Evolutionary conservation across 2,797 vertebrate genomes (phyloP).

Genomic region (Urosaurus nigricauda): DNA sequence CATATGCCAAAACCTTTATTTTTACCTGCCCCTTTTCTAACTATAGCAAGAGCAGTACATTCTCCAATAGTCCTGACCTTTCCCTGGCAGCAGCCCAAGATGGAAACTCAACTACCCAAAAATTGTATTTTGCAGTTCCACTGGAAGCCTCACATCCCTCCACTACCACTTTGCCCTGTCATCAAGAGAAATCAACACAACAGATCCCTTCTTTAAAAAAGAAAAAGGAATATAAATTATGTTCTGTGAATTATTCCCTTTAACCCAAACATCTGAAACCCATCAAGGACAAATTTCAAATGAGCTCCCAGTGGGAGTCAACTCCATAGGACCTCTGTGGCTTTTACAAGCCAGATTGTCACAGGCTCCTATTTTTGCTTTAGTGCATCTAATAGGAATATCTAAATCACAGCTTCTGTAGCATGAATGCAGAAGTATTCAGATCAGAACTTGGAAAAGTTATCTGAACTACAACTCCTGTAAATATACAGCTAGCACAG

Average conservation of each 20-base stretch:
- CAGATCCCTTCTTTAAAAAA: too few species aligned
- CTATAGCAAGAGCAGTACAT: too few species aligned
- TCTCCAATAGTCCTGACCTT: not conserved
- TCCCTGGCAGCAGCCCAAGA: not conserved
- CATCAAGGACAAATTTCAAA: slow-evolving; percentile 8
- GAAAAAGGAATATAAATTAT: not conserved
- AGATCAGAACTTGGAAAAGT: not conserved
- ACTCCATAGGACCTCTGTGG: not conserved
- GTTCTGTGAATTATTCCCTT: not conserved
- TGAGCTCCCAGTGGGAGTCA: not conserved
- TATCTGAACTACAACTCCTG: too few species aligned
- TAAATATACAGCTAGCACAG: too few species aligned
- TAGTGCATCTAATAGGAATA: not conserved
- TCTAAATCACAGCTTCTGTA: not conserved
- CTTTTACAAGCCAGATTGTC: slow-evolving; percentile 20
- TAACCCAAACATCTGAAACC: slow-evolving; percentile 9
- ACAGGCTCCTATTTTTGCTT: not conserved
- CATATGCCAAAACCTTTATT: too few species aligned
- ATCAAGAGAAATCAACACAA: not conserved
- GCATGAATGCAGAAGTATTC: slow-evolving; percentile 31
- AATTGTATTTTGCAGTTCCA: not conserved
- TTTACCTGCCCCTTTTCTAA: too few species aligned
- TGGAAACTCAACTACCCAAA: not conserved
- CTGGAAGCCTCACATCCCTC: not conserved
- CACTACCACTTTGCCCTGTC: not conserved